A percentile compares a stretch with the other conserved stretches of the same genome.
phyloP scores from a whole-genome alignment of 2,888 invertebrate genomes.

The Tridacna gigas region DNA sequence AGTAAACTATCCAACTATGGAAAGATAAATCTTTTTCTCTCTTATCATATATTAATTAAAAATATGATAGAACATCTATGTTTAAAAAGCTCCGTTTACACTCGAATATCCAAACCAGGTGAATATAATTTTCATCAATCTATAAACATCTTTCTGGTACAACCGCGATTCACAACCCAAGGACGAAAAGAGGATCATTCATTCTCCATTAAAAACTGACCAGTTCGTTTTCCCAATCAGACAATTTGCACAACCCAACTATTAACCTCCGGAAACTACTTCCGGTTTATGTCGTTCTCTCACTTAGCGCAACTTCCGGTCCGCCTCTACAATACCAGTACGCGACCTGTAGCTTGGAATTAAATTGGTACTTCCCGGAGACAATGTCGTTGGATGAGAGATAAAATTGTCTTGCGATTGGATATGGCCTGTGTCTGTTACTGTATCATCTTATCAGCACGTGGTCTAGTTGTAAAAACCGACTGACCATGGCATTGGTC shows the following conservation, averaged over 20 bases:
- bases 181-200: too few relatives aligned
- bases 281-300: constrained; percentile 11
- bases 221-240: background rate
- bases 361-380: too few relatives aligned
- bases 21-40: background rate
- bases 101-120: too few relatives aligned
- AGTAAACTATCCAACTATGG: background rate
- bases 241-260: background rate
- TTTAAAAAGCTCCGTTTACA: too few relatives aligned
- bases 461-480: constrained; percentile 1
- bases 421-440: background rate
- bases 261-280: background rate
- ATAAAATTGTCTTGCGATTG: background rate
- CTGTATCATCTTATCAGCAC: constrained; percentile 1
- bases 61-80: too few relatives aligned
- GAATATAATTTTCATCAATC: too few relatives aligned
- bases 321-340: background rate
- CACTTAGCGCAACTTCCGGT: constrained; percentile 17
- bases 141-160: too few relatives aligned
- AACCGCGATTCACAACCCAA: too few relatives aligned
- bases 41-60: too few relatives aligned
- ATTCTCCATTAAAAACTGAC: too few relatives aligned
- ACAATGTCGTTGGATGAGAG: too few relatives aligned
- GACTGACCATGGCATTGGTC: constrained; percentile 1
- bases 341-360: too few relatives aligned